These are phyloP conservation scores for Palythoa grandis DNA, from an alignment of 92 coral and sea anemone species.

Conservation along the genomic window DNA sequence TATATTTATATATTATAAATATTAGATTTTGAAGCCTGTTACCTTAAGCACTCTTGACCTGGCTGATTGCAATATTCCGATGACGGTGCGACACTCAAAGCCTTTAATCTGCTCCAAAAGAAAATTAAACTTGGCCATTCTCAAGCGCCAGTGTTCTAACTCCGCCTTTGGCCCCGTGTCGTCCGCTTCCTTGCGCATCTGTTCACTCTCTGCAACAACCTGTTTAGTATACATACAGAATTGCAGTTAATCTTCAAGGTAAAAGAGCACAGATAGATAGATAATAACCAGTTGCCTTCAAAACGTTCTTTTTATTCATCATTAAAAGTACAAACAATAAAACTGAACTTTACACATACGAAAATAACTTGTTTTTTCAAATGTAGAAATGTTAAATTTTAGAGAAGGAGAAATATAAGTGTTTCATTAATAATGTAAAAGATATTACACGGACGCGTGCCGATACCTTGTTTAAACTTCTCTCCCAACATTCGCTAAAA, in stretches of 20 bases:
- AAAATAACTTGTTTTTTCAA: background rate
- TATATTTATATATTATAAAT: no score
- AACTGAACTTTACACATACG: background rate
- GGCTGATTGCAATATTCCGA: slow-evolving; percentile 70
- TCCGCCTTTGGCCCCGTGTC: slow-evolving; percentile 95
- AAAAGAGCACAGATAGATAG: no score
- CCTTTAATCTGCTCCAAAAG: slow-evolving; percentile 84
- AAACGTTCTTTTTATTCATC: no score
- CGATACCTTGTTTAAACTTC: no score
- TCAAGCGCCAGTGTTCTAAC: slow-evolving; percentile 90
- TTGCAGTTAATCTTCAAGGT: no score
- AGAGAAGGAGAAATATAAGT: background rate
- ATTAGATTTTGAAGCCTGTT: background rate
- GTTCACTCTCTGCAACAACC: slow-evolving; percentile 94
- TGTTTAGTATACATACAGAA: slow-evolving; percentile 7
- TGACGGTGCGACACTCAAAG: slow-evolving; percentile 68
- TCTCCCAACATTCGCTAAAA: background rate
- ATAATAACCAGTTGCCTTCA: no score
- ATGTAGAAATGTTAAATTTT: background rate
- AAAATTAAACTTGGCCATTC: slow-evolving; percentile 91
- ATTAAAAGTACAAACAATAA: background rate
- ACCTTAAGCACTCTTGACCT: slow-evolving; percentile 85
- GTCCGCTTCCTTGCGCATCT: slow-evolving; percentile 92
- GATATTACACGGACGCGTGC: background rate
- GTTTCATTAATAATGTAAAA: background rate